Evolutionary conservation across 2,797 vertebrate species (phyloP).

Genomic region (Lemur catta): DNA sequence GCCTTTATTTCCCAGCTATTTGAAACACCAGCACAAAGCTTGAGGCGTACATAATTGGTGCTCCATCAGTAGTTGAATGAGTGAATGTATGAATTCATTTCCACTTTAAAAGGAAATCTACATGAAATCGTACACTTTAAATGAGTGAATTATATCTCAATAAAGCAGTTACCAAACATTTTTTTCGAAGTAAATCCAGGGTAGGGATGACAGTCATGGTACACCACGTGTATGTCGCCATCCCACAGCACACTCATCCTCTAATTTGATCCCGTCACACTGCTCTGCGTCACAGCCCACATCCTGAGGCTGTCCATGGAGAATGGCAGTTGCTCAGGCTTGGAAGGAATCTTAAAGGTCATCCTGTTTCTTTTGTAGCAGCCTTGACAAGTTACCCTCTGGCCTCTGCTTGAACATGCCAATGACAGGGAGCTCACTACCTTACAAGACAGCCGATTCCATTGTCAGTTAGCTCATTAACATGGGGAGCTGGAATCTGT

Average conservation of each 20-base stretch:
- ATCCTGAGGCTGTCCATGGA: background rate
- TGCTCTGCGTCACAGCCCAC: background rate
- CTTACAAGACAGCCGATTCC: background rate
- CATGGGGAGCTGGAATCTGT: background rate
- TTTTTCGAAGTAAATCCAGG: background rate
- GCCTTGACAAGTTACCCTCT: background rate
- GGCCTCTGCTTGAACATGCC: background rate
- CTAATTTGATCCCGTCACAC: background rate
- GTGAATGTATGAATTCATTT: background rate
- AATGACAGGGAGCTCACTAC: background rate
- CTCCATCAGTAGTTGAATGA: background rate
- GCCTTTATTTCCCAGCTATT: background rate
- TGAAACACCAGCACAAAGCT: background rate
- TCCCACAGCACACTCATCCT: background rate
- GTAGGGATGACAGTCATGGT: fast-evolving
- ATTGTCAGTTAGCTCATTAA: background rate
- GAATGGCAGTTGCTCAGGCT: constrained; percentile 40
- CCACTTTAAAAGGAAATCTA: background rate
- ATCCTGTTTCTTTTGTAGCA: background rate
- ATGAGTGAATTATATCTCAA: background rate
- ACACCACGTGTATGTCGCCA: fast-evolving
- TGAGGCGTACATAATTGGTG: background rate
- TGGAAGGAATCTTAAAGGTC: constrained; percentile 67
- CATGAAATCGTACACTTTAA: background rate
- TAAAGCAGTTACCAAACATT: background rate